Conservation (phyloP, 2,797 vertebrate species). For the Spinus pinus region DNA sequence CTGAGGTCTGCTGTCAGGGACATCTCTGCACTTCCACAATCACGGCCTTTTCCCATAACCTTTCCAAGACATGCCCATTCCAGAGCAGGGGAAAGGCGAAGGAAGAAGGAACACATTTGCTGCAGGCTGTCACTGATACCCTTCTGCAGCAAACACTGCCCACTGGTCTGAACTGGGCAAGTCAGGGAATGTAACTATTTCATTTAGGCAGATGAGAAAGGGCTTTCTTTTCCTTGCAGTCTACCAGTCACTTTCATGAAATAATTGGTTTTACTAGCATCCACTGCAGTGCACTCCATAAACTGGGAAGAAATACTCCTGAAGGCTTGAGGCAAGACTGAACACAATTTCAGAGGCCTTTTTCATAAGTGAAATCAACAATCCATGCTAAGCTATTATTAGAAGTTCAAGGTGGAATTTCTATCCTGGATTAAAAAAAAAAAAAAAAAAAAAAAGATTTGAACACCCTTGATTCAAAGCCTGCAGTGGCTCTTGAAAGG, state of each 20-base stretch:
- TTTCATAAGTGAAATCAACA: slow-evolving; percentile 42
- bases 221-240: background rate
- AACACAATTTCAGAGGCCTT: slow-evolving; percentile 60
- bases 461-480: background rate
- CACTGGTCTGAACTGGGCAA: background rate
- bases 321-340: slow-evolving; percentile 51
- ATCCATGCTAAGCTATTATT: slow-evolving; percentile 29
- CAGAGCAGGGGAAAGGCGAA: background rate
- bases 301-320: slow-evolving; percentile 18
- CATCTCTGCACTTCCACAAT: background rate
- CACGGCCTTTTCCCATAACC: background rate
- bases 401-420: slow-evolving; percentile 20
- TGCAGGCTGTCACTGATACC: background rate
- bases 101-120: background rate
- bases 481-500: background rate
- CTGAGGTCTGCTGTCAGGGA: background rate
- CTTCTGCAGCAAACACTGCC: background rate
- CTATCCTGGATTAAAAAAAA: background rate
- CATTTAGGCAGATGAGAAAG: slow-evolving; percentile 15
- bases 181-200: background rate
- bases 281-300: slow-evolving; percentile 8
- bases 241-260: slow-evolving; percentile 22
- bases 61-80: background rate
- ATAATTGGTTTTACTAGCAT: slow-evolving; percentile 54
- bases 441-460: background rate